Evolutionary conservation across 35 echinoderm and acorn worm species (phyloP), one percentile per base, ranked within the genome.

Genomic region (Strongylocentrotus purpuratus): DNA sequence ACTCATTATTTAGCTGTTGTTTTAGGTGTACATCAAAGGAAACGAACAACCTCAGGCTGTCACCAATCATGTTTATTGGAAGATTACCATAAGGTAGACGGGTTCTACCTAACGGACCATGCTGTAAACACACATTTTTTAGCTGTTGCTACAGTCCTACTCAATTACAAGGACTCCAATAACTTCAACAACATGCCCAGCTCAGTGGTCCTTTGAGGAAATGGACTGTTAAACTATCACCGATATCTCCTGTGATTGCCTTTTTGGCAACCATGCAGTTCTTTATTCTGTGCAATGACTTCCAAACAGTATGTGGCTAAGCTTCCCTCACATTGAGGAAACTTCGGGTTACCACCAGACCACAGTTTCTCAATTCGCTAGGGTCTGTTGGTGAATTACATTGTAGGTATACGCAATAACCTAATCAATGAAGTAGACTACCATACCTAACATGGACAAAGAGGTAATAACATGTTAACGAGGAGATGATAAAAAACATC

Each of bases 201-300:
- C 22, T 28, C 0, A 4, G 65, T 78, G 25, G 25, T 71, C 61
- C 17, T 71, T 71, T 7, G 2, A 71, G 61, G 60, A 18, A 25
- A 71, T 18, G 0, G 61, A 78, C 65, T 28, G 8, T 78, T 28
- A n/a, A 22, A 2, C 4, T 8, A 28, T 7, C 50, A 55, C 15
- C 65, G 28, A 7, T 28, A 0, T 25, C 65, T 78, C 7, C 22
- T 78, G 65, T 4, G n/a, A 18, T 78, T 78, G 65, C 65, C 18
- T 28, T 78, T 11, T 25, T 2, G 4, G 65, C 65, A 78, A 31
- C 65, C 65, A 78, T 78, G 65, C 65, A 78, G 65, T 78, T 78
- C 65, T 78, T 78, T 78, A 78, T 78, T 78, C 65, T 78, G 65
- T 78, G 65, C 65, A 78, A 78, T 78, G 65, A 78, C 65, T 78